A percentile compares a stretch with the other conserved stretches of the same genome.
Evolutionary conservation across 2,888 invertebrate species (phyloP).

Genomic region (Andrena camellia): DNA sequence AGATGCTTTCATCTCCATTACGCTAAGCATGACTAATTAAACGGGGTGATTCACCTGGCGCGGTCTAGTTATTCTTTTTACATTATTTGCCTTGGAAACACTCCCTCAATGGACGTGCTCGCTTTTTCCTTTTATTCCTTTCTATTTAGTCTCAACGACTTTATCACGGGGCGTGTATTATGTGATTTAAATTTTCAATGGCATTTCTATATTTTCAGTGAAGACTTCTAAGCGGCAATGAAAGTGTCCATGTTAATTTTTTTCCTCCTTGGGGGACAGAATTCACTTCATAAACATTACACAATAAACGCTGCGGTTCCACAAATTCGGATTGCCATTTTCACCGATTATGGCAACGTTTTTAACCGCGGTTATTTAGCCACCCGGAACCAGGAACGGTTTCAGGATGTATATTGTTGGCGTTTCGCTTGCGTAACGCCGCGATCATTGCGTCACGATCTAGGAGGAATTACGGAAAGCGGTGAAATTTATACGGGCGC

Average conservation of each 20-base stretch:
- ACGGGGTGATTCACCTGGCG: not conserved
- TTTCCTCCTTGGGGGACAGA: too few species aligned
- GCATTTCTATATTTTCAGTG: too few species aligned
- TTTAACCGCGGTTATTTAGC: constrained; percentile 29
- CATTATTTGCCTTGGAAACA: not conserved
- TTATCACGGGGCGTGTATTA: not conserved
- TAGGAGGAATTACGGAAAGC: constrained; percentile 22
- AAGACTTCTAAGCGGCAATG: too few species aligned
- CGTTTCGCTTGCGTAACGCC: constrained; percentile 22
- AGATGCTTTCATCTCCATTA: not conserved
- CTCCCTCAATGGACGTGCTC: not conserved
- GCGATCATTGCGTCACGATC: not conserved
- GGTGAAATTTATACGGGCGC: constrained; percentile 20
- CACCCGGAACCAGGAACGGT: constrained; percentile 22
- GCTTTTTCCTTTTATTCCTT: not conserved
- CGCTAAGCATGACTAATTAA: not conserved
- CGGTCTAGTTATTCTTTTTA: not conserved
- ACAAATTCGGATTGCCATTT: constrained; percentile 5
- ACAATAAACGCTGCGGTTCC: too few species aligned
- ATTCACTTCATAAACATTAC: too few species aligned
- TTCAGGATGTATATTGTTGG: constrained; percentile 28
- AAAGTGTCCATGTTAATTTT: too few species aligned
- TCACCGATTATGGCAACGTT: constrained; percentile 12
- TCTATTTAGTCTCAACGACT: not conserved
- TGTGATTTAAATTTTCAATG: too few species aligned